Evolutionary conservation across 2,888 invertebrate genomes (phyloP), one percentile per base, ranked within the genome.

Genomic region (Nomada ferruginata): DNA sequence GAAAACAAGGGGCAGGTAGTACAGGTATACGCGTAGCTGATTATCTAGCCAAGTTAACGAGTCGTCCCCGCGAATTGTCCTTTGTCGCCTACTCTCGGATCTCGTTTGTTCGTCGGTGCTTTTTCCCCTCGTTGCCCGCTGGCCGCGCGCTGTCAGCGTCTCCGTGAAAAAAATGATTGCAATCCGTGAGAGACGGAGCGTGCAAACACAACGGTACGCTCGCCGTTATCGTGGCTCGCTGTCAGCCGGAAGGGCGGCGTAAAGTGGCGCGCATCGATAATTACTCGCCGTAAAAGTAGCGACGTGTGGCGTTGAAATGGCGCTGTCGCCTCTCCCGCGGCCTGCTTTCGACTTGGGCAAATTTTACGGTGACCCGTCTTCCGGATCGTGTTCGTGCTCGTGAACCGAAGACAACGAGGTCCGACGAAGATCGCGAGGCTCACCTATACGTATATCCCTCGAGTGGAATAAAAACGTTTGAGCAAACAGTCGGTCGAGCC

Each of bases 221-320:
- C 26, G 36, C n/a, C 68, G 71, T 81, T 92, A 92, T 93, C 92
- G 88, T 82, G 69, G 76, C 84, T 87, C 86, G 87, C 91, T 90
- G 93, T 92, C 91, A 87, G 87, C 91, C 91, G 92, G 92, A 92
- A 91, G 90, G 59, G 55, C 82, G 83, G 72, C 60, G 26, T 78
- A 82, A 85, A 88, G 76, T 87, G 76, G 74, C 83, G 90, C 88
- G 91, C 92, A 91, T 92, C 93, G 91, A 93, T 93, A 92, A 92
- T 92, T 89, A 90, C 91, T 87, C 90, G 91, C 92, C 92, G 92
- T 93, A 92, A 93, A 92, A 88, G 85, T 88, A 86, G 88, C 88
- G 89, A 90, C 89, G 90, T 88, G 88, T 89, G 86, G 89, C 87
- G 85, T 59, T 59, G 69, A 69, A 59, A 59, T 42, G 53, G 42